Base-by-base conservation (phyloP, 2,113 vertebrate genomes). In the Oxyruncus cristatus region DNA sequence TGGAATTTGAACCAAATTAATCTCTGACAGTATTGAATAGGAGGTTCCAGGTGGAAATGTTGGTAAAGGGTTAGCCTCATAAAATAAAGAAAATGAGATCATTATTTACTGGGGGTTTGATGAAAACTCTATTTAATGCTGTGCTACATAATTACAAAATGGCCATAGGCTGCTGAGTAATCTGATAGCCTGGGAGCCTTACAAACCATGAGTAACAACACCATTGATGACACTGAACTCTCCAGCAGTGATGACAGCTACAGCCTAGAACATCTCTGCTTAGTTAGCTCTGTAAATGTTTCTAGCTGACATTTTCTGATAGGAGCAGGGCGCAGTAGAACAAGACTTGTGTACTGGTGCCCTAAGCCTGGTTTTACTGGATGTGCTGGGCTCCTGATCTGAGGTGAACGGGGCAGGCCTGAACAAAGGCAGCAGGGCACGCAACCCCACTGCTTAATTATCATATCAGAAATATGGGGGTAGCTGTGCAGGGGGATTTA, bases 151-250 rank as follows among this genome's bases (percentile, higher is more conserved):
- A 81, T 76, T 88, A 84, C 61, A 78, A 97, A 84, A 91, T 13
- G 19, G 42, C 32, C 47, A 39, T 13, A 62, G 96, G 49, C 65
- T 94, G 63, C 50, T 37, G 46, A 96, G 21, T 81, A 72, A 92
- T 82, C 68, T 91, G 80, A 87, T 88, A 94, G 82, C 91, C 83
- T 97, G 91, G 81, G 65, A 95, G 76, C 39, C 32, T 91, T 70
- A 47, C 30, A 78, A 76, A 49, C 77, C 92, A 56, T 41, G 83
- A 88, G 46, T 80, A 94, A 89, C 95, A 98, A 50, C 8, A 19
- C 75, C 81, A 85, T 93, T 97, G 94, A 78, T 5, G 27, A 33
- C 55, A 84, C 53, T 92, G 80, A 85, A 88, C 85, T 88, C 33
- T 3, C 41, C 86, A 67, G 76, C 68, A 49, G 50, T 82, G 76